Evolutionary conservation across 2,113 vertebrate genomes (phyloP).

Genomic region (Petrocephalus microphthalmus): DNA sequence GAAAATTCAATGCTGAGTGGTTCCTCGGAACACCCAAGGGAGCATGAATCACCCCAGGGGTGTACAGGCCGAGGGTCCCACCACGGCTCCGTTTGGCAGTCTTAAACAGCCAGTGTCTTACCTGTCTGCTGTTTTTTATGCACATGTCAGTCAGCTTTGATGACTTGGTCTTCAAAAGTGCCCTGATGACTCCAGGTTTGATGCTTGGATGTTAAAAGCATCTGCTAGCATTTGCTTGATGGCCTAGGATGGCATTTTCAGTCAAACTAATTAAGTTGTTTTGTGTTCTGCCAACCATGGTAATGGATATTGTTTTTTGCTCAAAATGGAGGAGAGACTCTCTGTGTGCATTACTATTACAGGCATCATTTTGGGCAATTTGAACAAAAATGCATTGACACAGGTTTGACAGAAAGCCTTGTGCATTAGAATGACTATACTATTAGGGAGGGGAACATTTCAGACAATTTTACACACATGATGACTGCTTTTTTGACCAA

Average conservation of each 20-base stretch:
- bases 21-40: background rate
- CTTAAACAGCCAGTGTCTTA: background rate
- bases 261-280: constrained; percentile 1
- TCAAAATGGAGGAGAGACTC: background rate
- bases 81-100: background rate
- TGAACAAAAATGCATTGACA: constrained; percentile 8
- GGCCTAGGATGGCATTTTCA: background rate
- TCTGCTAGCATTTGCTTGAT: background rate
- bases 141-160: background rate
- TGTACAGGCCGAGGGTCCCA: background rate
- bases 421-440: background rate
- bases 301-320: constrained; percentile 9
- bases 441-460: background rate
- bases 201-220: background rate
- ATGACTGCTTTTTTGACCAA: background rate
- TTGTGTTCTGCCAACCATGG: background rate
- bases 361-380: background rate
- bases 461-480: background rate
- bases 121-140: background rate
- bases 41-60: background rate
- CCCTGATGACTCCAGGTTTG: background rate
- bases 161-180: background rate
- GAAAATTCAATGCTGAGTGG: background rate
- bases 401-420: background rate
- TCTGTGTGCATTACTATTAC: background rate